Evolutionary conservation across 1,140 invertebrate genomes (phyloP), one percentile per base, ranked within the genome.

Genomic region (Drosophila gunungcola): DNA sequence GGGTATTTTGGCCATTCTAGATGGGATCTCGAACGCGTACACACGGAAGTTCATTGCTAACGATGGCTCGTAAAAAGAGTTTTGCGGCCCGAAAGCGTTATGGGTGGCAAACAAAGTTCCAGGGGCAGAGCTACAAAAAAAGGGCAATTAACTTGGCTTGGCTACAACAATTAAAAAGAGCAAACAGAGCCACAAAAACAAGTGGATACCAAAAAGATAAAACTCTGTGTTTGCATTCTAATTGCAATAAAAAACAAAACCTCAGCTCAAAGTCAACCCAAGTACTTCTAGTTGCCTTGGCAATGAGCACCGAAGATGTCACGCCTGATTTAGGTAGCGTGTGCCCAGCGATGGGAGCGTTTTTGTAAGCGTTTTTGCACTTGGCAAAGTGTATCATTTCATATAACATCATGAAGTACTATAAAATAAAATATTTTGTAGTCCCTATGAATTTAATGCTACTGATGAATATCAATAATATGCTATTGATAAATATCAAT

Each of bases 21-120:
- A 81, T 78, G 51, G 74, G 68, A 81, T 55, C 48, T 45, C 4
- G 34, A 49, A 58, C 12, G 60, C 53, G 46, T 64, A 49, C 55
- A 81, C 54, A 73, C 82, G 82, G 81, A 85, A 85, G 82, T 70
- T 75, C 70, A 75, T 64, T 75, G 60, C 51, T 75, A 75, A 86
- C 73, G 56, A 63, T 81, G 55, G 51, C 60, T 58, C 81, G 65
- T 81, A 74, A 80, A 80, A 60, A 55, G 32, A 13, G n/a, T 63
- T 68, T 56, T 64, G n/a, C n/a, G 29, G 52, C 42, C 49, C 36
- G 21, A 32, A 27, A 39, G 38, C 43, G 36, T 53, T 62, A 38
- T 86, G 81, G 81, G 81, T 80, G 81, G 58, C 54, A 73, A 55
- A 49, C 57, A 49, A 48, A 73, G 45, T 68, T 68, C 64, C 60